Evolutionary conservation across 64 coral and sea anemone species (phyloP), one percentile per base, ranked within the genome.

Genomic region (Anthopleura sola): DNA sequence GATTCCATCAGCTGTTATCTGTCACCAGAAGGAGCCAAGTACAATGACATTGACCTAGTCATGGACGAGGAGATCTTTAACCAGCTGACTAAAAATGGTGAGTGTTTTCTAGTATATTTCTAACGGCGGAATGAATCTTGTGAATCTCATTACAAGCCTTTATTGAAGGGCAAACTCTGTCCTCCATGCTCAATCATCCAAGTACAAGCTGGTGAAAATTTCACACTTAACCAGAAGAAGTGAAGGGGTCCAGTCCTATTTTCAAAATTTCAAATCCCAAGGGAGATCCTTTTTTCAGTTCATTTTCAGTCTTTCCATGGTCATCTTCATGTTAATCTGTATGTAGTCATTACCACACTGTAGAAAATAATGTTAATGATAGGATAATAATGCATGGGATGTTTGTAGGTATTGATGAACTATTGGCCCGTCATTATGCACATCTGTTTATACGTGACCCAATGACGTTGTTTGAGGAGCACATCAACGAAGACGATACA

Each of bases 1-100:
- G 97, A 99, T 37, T 99, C 97, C 13, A 99, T 99, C 78, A 94
- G 93, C 85, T 95, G 89, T 44, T 99, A 99, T 44, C 84, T 99
- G 79, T 99, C 97, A 24, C 89, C 90, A 66, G 78, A 90, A 83
- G 97, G 92, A 33, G 88, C 80, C 13, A 87, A 89, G 76, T 99
- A 94, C 87, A 92, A 89, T 53, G 92, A 99, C 48, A 89, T 99
- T 32, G 78, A 95, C 3, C 75, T 92, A 19, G 97, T 92, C 21
- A 39, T 94, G 29, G 97, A 99, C 39, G 58, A 95, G 14, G 97
- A 95, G 16, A 94, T 99, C 75, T 95, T 86, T 79, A 66, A 94
- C 53, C 90, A 86, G 80, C 85, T 99, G 3, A 51, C 87, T 23
- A 89, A 94, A 47, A 89, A 85, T 46, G 92, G 92, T 94, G 38